Percentiles rank a stretch among this genome's conserved stretches.
Evolutionary conservation across 2,797 vertebrate species (phyloP).

Genomic region (Selene dorsalis): DNA sequence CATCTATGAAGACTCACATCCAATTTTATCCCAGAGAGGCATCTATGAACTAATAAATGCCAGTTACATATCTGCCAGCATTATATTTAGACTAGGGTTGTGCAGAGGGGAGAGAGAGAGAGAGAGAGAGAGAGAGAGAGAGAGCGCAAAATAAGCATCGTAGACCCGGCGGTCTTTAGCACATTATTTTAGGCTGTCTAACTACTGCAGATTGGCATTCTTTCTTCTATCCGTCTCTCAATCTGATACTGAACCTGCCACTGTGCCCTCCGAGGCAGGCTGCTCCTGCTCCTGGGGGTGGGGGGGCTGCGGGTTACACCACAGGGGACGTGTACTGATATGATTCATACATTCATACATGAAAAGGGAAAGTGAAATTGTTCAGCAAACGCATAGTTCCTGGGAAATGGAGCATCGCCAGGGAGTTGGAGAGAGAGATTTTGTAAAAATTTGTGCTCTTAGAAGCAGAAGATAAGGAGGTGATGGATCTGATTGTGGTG

Average conservation of each 20-base stretch:
- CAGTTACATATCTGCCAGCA: constrained; percentile 71
- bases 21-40: constrained; percentile 75
- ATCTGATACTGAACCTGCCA: constrained; percentile 47
- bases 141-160: constrained; percentile 67
- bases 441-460: background rate
- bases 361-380: constrained; percentile 16
- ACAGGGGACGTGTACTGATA: constrained; percentile 14
- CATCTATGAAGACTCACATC: constrained; percentile 64
- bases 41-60: constrained; percentile 82
- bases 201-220: constrained; percentile 49
- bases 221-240: constrained; percentile 33
- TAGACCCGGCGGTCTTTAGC: constrained; percentile 58
- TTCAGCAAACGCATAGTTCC: constrained; percentile 13
- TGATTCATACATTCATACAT: constrained; percentile 32
- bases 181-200: constrained; percentile 71
- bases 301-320: constrained; percentile 40
- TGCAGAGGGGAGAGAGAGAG: constrained; percentile 61
- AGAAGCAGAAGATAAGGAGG: background rate
- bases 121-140: constrained; percentile 60
- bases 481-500: background rate
- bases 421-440: background rate
- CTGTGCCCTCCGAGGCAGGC: constrained; percentile 37
- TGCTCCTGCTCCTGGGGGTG: constrained; percentile 23
- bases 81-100: constrained; percentile 81
- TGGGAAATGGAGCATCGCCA: background rate